phyloP scores from a whole-genome alignment of 2,113 vertebrate genomes.

The Callocephalon fimbriatum region DNA sequence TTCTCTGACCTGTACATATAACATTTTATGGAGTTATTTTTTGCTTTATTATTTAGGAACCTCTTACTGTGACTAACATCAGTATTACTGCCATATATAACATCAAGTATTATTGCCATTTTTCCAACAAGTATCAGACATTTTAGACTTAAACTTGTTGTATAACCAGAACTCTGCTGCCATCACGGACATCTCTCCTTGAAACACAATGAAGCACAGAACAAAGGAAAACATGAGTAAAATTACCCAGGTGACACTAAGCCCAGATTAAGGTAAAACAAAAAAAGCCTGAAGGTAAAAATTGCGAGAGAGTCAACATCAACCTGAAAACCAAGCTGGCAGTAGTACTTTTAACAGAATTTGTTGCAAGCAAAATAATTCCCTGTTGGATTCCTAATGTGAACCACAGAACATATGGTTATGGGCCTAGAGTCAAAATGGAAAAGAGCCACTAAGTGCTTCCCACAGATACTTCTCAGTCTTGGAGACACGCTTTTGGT shows the following conservation, averaged over 20 bases:
- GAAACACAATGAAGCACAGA: background rate
- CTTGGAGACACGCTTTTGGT: background rate
- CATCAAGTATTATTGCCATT: background rate
- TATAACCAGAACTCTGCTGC: background rate
- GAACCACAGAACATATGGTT: background rate
- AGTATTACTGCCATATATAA: background rate
- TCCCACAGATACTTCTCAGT: background rate
- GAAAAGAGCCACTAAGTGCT: background rate
- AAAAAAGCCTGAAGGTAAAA: background rate
- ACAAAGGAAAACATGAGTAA: background rate
- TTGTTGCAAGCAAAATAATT: background rate
- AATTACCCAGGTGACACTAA: background rate
- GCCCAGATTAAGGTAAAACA: background rate
- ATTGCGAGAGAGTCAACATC: background rate
- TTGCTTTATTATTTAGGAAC: background rate
- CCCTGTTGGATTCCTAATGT: background rate
- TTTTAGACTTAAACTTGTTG: background rate
- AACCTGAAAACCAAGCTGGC: background rate
- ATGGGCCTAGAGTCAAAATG: background rate
- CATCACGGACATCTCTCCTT: background rate
- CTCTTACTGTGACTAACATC: background rate
- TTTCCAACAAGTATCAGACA: background rate
- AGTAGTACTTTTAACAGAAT: background rate
- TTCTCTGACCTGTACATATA: background rate
- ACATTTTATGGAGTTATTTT: background rate